These are phyloP conservation scores for Athene noctua DNA, from an alignment of 2,113 vertebrate genomes.

Conservation along the genomic window DNA sequence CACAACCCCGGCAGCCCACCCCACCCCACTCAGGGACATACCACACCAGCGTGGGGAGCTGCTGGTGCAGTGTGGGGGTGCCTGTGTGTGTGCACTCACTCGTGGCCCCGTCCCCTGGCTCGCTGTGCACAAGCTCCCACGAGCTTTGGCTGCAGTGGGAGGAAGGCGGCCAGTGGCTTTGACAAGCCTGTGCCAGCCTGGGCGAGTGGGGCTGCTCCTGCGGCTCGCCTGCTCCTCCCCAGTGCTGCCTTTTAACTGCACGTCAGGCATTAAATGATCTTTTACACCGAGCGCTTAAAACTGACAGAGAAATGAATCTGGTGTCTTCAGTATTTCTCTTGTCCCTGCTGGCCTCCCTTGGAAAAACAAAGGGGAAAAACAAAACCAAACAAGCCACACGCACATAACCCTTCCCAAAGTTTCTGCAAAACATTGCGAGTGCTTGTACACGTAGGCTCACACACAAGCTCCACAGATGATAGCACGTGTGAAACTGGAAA, in stretches of 20 bases:
- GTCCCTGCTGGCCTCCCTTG: background rate
- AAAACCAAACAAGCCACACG: background rate
- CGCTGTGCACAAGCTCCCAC: background rate
- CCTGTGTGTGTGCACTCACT: fast-evolving
- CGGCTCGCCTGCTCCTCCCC: background rate
- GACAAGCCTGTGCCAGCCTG: slow-evolving; percentile 23
- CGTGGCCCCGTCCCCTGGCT: background rate
- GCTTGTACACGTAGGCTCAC: background rate
- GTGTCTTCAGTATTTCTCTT: background rate
- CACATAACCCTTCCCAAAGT: background rate
- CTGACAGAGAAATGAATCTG: background rate
- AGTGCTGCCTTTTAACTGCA: background rate
- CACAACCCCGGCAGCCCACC: background rate
- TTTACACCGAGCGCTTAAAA: background rate
- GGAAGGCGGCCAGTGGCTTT: background rate
- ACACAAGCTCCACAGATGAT: background rate
- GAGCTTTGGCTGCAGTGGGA: background rate
- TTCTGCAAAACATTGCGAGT: background rate
- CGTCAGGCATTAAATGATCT: background rate
- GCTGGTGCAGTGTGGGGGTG: background rate
- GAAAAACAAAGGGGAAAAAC: background rate
- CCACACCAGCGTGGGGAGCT: fast-evolving
- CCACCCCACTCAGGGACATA: background rate
- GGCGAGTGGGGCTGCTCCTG: background rate
- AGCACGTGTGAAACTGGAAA: background rate